Conservation (phyloP, 37 sponge, comb jelly and placozoan species). For the Beroe ovata region DNA sequence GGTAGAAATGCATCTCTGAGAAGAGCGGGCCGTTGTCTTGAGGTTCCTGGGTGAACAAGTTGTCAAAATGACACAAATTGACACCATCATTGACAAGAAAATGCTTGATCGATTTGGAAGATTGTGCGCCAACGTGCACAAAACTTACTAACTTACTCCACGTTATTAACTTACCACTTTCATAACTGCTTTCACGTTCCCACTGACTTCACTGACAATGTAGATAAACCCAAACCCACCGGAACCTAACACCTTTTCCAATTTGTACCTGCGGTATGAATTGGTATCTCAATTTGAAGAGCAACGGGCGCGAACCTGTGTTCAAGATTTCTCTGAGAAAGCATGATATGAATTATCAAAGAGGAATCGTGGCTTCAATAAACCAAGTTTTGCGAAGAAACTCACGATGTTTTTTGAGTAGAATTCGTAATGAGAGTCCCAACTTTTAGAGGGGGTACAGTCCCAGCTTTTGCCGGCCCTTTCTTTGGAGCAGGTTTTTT, state of each 20-base stretch:
- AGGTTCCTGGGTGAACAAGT: too few relatives aligned
- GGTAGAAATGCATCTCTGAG: conserved; percentile 87
- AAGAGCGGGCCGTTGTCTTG: conserved; percentile 94
- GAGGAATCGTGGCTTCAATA: too few relatives aligned
- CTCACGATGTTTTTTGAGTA: conserved; percentile 50
- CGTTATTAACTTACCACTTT: conserved; percentile 47
- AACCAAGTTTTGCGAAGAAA: neutral
- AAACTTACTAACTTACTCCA: too few relatives aligned
- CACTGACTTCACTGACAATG: neutral
- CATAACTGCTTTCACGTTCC: conserved; percentile 26
- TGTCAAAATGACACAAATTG: too few relatives aligned
- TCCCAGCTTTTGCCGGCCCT: conserved; percentile 26
- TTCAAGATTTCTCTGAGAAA: too few relatives aligned
- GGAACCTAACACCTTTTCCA: conserved; percentile 13
- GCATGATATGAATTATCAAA: too few relatives aligned
- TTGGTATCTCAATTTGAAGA: too few relatives aligned
- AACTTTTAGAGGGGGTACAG: neutral
- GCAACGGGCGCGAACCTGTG: too few relatives aligned
- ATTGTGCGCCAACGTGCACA: too few relatives aligned
- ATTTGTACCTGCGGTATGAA: conserved; percentile 30
- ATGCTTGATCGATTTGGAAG: too few relatives aligned
- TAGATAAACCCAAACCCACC: conserved; percentile 61
- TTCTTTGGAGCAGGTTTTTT: conserved; percentile 14
- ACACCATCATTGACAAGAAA: too few relatives aligned
- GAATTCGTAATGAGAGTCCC: neutral